These are phyloP conservation scores for Syritta pipiens DNA, from an alignment of 2,888 invertebrate species.

Conservation along the genomic window DNA sequence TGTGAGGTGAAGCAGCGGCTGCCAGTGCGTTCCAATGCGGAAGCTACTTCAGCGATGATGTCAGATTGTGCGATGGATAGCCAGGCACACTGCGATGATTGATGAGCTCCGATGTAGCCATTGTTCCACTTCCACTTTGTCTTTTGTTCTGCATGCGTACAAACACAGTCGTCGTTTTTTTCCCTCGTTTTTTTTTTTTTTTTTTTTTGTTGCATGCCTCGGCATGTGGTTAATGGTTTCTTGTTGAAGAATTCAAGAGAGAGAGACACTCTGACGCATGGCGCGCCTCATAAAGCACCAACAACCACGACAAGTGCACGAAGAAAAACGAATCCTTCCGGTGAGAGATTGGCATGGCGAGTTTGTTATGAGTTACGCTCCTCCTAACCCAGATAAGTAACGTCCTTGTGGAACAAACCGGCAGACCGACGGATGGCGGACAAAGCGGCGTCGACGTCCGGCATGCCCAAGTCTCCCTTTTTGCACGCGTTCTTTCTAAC, in stretches of 20 bases:
- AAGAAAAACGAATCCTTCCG: slow-evolving; percentile 59
- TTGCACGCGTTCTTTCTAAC: not conserved
- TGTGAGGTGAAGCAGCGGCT: slow-evolving; percentile 6
- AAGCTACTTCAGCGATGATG: slow-evolving; percentile 60
- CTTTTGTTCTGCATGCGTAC: slow-evolving; percentile 35
- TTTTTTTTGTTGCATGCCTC: slow-evolving; percentile 12
- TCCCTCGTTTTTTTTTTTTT: not conserved
- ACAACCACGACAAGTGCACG: not conserved
- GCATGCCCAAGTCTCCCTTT: too few species aligned
- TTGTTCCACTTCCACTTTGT: slow-evolving; percentile 58
- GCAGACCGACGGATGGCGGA: slow-evolving; percentile 25
- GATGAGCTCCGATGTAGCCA: slow-evolving; percentile 60
- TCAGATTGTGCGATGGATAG: slow-evolving; percentile 64
- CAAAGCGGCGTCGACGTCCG: slow-evolving; percentile 41
- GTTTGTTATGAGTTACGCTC: slow-evolving; percentile 61
- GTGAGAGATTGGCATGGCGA: slow-evolving; percentile 59
- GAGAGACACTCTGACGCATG: slow-evolving; percentile 60
- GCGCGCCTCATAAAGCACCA: slow-evolving; percentile 56
- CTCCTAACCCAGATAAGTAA: slow-evolving; percentile 61
- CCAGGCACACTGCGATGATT: slow-evolving; percentile 54
- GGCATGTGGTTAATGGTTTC: slow-evolving; percentile 31
- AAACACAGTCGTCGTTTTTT: not conserved
- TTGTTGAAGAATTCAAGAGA: slow-evolving; percentile 34
- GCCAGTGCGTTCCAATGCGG: slow-evolving; percentile 43
- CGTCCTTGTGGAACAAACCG: slow-evolving; percentile 49